A percentile compares a stretch with the other conserved stretches of the same genome.
Evolutionary conservation across 2,797 vertebrate genomes (phyloP).

Genomic region (Argyrosomus regius): DNA sequence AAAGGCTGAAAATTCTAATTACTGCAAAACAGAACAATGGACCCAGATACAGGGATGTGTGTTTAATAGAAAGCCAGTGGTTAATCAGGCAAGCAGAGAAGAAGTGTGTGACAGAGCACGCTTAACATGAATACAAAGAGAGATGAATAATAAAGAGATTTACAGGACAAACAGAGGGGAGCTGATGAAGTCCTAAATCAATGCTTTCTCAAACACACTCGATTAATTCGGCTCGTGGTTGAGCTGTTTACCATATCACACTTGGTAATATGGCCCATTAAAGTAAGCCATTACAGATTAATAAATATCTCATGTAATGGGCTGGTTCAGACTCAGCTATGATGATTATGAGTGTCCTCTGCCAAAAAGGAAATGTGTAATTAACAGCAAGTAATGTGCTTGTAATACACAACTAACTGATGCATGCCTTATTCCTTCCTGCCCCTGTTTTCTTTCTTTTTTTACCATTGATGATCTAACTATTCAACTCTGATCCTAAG

Average conservation of each 20-base stretch:
- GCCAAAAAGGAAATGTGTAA: conserved; percentile 15
- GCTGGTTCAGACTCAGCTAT: conserved; percentile 9
- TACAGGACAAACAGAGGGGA: background rate
- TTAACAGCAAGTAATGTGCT: conserved; percentile 24
- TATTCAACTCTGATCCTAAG: conserved; percentile 75
- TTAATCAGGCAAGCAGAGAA: conserved; percentile 46
- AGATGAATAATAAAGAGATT: conserved; percentile 49
- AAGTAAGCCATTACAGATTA: conserved; percentile 38
- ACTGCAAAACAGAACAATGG: conserved; percentile 70
- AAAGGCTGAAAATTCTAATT: conserved; percentile 74
- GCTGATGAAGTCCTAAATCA: conserved; percentile 24
- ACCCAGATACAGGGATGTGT: conserved; percentile 45
- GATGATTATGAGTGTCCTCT: conserved; percentile 24
- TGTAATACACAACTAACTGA: conserved; percentile 16
- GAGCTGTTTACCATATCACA: conserved; percentile 50
- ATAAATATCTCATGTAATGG: conserved; percentile 31
- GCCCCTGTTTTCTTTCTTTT: background rate
- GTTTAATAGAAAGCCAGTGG: conserved; percentile 50
- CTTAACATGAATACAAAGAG: conserved; percentile 23
- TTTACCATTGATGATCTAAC: conserved; percentile 16
- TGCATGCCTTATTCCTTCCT: conserved; percentile 1
- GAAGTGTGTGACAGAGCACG: conserved; percentile 40
- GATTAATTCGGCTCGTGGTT: conserved; percentile 28
- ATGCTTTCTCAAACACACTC: background rate
- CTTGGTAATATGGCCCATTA: conserved; percentile 26